phyloP scores from a whole-genome alignment of 2,888 invertebrate genomes.

The Heliconius sara region DNA sequence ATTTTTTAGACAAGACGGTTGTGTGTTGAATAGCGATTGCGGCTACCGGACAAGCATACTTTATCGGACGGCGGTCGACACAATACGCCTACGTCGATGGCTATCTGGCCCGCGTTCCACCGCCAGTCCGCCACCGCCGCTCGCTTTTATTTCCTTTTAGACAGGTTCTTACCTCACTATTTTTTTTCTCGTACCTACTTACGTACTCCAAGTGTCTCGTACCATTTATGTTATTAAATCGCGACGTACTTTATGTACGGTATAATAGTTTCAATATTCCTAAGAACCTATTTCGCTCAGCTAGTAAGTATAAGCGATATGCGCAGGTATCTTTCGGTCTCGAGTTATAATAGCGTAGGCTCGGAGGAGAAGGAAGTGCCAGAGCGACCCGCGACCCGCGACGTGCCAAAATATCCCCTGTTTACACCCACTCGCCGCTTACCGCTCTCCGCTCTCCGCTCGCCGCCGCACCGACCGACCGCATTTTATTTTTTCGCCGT shows the following conservation, averaged over 20 bases:
- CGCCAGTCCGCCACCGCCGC: conserved; percentile 33
- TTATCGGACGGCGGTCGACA: conserved; percentile 66
- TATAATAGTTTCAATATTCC: conserved; percentile 20
- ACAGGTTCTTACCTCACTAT: conserved; percentile 50
- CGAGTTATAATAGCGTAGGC: too few relatives aligned
- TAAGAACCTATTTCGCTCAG: conserved; percentile 7
- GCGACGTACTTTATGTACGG: conserved; percentile 22
- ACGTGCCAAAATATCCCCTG: too few relatives aligned
- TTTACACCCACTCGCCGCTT: conserved; percentile 70
- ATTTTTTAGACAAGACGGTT: conserved; percentile 61
- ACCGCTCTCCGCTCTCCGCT: conserved; percentile 55
- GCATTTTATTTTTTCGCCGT: conserved; percentile 85
- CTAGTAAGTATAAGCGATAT: conserved; percentile 9
- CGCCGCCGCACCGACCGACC: conserved; percentile 80
- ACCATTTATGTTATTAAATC: conserved; percentile 32
- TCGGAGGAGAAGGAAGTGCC: conserved; percentile 45
- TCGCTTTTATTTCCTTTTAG: conserved; percentile 57
- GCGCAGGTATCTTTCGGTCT: conserved; percentile 15
- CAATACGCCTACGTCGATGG: conserved; percentile 57
- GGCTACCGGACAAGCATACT: conserved; percentile 68
- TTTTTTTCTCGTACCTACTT: conserved; percentile 33
- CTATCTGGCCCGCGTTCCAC: conserved; percentile 53
- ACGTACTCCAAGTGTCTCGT: conserved; percentile 31
- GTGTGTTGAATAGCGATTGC: conserved; percentile 55
- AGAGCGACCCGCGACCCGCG: conserved; percentile 54